phyloP scores from a whole-genome alignment of 2,888 invertebrate genomes.

The Sminthurinus aureus region DNA sequence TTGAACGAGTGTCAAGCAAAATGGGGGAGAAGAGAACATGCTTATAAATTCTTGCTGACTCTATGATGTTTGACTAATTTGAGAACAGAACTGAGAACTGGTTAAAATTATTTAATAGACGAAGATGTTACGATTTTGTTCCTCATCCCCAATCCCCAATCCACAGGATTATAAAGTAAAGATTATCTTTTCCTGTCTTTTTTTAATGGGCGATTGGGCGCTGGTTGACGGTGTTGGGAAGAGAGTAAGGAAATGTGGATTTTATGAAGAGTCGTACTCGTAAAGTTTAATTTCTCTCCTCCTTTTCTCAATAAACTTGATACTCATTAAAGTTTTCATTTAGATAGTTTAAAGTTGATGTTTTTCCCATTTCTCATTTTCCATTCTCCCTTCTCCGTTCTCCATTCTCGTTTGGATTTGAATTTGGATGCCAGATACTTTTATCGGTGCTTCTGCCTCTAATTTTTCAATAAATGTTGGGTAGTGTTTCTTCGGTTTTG shows the following conservation, averaged over 20 bases:
- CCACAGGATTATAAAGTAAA: no score
- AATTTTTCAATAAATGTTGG: background rate
- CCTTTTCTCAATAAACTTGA: conserved; percentile 11
- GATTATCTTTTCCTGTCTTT: no score
- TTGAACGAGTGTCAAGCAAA: no score
- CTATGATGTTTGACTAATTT: background rate
- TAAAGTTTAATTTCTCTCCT: conserved; percentile 10
- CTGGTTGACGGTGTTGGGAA: no score
- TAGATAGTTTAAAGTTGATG: no score
- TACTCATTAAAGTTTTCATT: conserved; percentile 11
- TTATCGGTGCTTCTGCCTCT: background rate
- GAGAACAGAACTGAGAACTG: background rate
- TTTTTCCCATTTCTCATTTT: background rate
- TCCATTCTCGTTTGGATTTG: background rate
- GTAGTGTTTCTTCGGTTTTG: background rate
- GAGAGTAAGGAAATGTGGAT: no score
- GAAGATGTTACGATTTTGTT: background rate
- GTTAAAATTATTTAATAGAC: background rate
- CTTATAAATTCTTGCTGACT: no score
- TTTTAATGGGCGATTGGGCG: no score
- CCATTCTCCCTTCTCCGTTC: no score
- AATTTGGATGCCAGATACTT: background rate
- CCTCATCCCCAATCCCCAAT: no score
- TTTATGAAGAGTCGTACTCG: background rate
- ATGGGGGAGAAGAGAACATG: no score